Evolutionary conservation across 2,113 vertebrate genomes (phyloP).

Genomic region (Diadophis punctatus): DNA sequence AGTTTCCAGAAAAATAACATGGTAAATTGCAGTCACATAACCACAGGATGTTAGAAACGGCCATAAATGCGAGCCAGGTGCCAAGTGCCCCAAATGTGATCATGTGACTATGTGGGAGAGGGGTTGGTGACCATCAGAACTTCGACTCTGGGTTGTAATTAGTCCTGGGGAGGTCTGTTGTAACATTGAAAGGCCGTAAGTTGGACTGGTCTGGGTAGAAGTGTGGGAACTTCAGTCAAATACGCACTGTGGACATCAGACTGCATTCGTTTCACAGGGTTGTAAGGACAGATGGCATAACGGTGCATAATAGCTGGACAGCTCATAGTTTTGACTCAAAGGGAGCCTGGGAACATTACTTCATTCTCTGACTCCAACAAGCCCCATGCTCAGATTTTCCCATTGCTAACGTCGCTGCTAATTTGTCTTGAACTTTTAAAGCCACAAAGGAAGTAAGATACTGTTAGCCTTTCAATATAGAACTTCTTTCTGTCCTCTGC

Average conservation of each 20-base stretch:
- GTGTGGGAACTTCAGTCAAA: background rate
- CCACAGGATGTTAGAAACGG: background rate
- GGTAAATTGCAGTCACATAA: background rate
- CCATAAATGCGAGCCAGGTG: background rate
- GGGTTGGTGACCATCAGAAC: background rate
- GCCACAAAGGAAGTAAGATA: constrained; percentile 51
- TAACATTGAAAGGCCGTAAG: background rate
- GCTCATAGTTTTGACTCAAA: background rate
- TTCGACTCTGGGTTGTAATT: background rate
- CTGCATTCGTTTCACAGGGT: background rate
- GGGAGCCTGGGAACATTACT: background rate
- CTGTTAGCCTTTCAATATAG: background rate
- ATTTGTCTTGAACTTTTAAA: constrained; percentile 34
- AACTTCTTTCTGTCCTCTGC: background rate
- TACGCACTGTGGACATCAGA: background rate
- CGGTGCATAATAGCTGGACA: background rate
- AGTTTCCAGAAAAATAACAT: background rate
- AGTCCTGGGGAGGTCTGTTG: background rate
- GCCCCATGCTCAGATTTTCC: background rate
- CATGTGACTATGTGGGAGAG: background rate
- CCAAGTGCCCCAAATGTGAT: background rate
- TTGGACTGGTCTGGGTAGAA: background rate
- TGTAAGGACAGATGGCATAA: background rate
- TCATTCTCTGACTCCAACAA: background rate
- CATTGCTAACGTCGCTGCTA: background rate